These are phyloP conservation scores for Hirudinaria manillensis DNA, from an alignment of 2,888 invertebrate genomes.

Conservation along the genomic window DNA sequence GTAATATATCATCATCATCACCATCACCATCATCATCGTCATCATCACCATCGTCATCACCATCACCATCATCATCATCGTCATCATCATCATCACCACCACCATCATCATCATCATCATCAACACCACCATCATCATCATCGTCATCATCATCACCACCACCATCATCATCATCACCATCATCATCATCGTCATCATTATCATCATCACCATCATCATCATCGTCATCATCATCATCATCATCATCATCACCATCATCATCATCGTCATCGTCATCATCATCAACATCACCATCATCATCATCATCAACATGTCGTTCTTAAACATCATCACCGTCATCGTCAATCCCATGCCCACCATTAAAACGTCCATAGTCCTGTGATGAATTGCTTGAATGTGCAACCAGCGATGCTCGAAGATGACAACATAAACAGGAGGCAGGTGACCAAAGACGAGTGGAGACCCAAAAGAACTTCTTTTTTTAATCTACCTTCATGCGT, in stretches of 20 bases:
- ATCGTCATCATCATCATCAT: too few relatives aligned
- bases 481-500: too few relatives aligned
- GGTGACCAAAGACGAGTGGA: too few relatives aligned
- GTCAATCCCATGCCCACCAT: background rate
- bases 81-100: slow-evolving; percentile 4
- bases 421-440: too few relatives aligned
- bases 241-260: too few relatives aligned
- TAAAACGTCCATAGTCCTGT: background rate
- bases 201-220: background rate
- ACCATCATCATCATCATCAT: slow-evolving; percentile 1
- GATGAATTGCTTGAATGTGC: too few relatives aligned
- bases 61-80: background rate
- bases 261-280: too few relatives aligned
- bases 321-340: slow-evolving; percentile 6
- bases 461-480: too few relatives aligned
- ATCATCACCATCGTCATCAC: background rate
- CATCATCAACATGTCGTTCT: background rate
- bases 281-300: background rate
- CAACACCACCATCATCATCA: background rate
- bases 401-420: too few relatives aligned
- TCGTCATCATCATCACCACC: background rate
- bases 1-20: slow-evolving; percentile 13
- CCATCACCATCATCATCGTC: slow-evolving; percentile 18
- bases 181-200: slow-evolving; percentile 11
- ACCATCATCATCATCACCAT: slow-evolving; percentile 23